Percentiles rank a stretch among this genome's conserved stretches.
These are phyloP conservation scores for Punctoribates punctum DNA, from an alignment of 2,888 invertebrate genomes.

Conservation along the genomic window DNA sequence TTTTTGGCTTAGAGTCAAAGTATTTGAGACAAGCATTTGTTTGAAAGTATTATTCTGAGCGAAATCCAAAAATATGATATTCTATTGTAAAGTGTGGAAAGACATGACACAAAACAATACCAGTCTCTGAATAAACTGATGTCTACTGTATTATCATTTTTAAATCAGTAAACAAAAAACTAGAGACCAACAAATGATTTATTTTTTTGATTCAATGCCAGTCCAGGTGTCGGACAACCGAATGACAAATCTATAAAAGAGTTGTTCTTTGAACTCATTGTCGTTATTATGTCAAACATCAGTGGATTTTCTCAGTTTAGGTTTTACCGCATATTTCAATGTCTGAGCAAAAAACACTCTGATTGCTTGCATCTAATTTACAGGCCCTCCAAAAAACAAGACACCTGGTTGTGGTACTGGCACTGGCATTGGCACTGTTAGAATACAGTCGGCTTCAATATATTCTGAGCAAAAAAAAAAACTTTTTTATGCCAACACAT, in stretches of 20 bases:
- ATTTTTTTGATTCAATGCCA: slow-evolving; percentile 7
- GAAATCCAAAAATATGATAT: background rate
- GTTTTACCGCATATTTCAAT: background rate
- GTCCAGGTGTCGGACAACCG: background rate
- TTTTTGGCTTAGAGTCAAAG: background rate
- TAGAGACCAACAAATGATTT: background rate
- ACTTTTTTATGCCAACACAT: slow-evolving; percentile 2
- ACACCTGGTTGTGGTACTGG: background rate
- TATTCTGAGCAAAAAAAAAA: background rate
- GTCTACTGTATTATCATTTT: background rate
- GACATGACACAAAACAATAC: background rate
- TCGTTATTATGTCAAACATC: background rate
- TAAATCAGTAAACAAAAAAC: slow-evolving; percentile 10
- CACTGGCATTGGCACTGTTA: background rate
- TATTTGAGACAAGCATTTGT: background rate
- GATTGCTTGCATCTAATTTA: background rate
- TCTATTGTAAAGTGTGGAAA: background rate
- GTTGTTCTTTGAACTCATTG: slow-evolving; percentile 13
- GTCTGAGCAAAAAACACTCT: background rate
- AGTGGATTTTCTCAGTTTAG: background rate
- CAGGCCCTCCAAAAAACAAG: background rate
- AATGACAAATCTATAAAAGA: slow-evolving; percentile 17
- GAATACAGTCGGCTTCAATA: background rate
- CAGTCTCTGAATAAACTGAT: background rate
- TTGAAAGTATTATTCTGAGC: background rate